These are phyloP conservation scores for Mionectes macconnelli DNA, from an alignment of 2,113 vertebrate genomes.

Conservation along the genomic window DNA sequence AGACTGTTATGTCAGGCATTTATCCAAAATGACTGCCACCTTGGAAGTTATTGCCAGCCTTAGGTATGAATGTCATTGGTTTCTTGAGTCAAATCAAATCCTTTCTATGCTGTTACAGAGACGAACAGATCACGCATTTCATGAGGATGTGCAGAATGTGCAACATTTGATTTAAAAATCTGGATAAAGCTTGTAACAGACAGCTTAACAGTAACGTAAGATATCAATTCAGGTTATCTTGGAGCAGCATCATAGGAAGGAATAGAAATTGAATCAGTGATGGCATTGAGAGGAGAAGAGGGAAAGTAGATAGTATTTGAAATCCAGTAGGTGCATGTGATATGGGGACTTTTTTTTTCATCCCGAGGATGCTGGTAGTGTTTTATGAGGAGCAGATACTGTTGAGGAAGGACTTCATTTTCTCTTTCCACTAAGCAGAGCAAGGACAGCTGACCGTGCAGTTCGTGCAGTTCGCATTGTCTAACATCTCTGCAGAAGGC, in stretches of 20 bases:
- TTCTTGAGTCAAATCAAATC: slow-evolving; percentile 23
- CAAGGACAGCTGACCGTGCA: not conserved
- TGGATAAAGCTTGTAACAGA: not conserved
- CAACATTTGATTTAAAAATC: not conserved
- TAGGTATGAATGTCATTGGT: slow-evolving; percentile 17
- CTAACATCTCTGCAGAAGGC: not conserved
- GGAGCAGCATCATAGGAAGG: not conserved
- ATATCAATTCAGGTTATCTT: not conserved
- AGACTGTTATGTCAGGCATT: not conserved
- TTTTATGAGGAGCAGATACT: not conserved
- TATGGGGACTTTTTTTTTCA: not conserved
- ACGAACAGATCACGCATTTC: not conserved
- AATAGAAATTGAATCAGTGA: not conserved
- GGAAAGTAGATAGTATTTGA: not conserved
- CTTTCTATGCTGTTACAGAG: not conserved
- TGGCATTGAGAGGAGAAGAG: not conserved
- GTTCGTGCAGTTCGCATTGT: not conserved
- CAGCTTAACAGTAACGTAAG: not conserved
- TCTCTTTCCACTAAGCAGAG: not conserved
- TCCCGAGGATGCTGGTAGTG: not conserved
- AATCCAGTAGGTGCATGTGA: not conserved
- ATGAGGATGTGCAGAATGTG: not conserved
- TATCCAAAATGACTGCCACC: slow-evolving; percentile 33
- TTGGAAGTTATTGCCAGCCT: slow-evolving; percentile 24
- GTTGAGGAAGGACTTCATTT: not conserved